Evolutionary conservation across 2,113 vertebrate genomes (phyloP), one percentile per base, ranked within the genome.

Genomic region (Nematolebias whitei): DNA sequence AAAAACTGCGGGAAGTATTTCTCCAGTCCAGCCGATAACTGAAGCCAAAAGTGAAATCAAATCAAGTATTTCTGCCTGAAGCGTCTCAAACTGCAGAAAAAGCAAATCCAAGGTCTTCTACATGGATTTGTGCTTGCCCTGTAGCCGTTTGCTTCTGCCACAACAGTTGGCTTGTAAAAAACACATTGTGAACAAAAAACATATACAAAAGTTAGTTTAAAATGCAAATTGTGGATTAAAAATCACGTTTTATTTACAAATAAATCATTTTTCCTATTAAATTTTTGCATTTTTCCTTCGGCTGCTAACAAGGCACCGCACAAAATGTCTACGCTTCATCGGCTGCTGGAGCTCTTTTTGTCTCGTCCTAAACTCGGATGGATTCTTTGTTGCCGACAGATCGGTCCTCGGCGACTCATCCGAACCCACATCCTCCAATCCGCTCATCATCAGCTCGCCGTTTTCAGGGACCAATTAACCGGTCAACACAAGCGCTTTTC

Each of bases 401-500:
- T 45, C 9, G 5, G 19, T 62, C 65, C 38, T 29, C 14, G 0
- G 65, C 41, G 62, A 56, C 66, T 53, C 48, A 43, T 70, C 48
- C 22, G 44, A 8, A 44, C 43, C 54, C 22, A 24, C 56, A 22
- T 22, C 62, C 50, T 38, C 51, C 22, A 26, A 24, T 35, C 24
- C 29, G 29, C 32, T 68, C 58, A 53, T 73, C 68, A 68, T 63
- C 63, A 57, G 7, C 18, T 0, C 1, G 2, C 12, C 59, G 50
- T 78, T 80, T 58, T 70, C 72, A n/a, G 76, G 16, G 44, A 52
- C 71, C 63, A 76, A 71, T 81, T 71, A 74, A 44, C 56, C 26
- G 71, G 54, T 75, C 77, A 26, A 63, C 43, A 49, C 62, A 50
- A 68, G 59, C 22, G 63, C 58, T 13, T 9, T 51, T 55, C 43